Evolutionary conservation across 2,888 invertebrate species (phyloP), one percentile per base, ranked within the genome.

Genomic region (Drosophila putrida): DNA sequence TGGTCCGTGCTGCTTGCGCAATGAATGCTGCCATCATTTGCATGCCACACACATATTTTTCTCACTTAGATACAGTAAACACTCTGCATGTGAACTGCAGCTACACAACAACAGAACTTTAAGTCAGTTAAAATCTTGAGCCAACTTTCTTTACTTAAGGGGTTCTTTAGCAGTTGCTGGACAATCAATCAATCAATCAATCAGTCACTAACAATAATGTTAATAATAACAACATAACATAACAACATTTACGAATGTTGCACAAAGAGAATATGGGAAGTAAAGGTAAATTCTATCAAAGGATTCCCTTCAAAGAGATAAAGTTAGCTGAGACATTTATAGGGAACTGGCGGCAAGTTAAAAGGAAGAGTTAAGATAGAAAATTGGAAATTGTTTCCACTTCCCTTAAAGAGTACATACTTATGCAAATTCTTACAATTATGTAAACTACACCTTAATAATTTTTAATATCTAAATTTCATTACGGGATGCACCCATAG

Each of bases 1-100:
- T 72, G 78, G 64, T 71, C 41, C 71, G 64, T 62, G 73, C 66
- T 50, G 79, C 82, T 87, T 87, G 79, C 84, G 85, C 87, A 82
- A 82, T 64, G 41, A 36, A 20, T 38, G 15, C 43, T 39, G 44
- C 69, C 55, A 70, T 66, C 82, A 87, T 84, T 82, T 84, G 72
- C 82, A 81, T 76, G 71, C 54, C 60, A 55, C 38, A 51, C 51
- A 15, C 38, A 65, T 53, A 28, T 50, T 57, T 38, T 5, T 38
- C 51, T 25, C 3, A 9, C 51, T 13, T 11, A 10, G 13, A 5
- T 41, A 68, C 63, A 68, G 73, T 62, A 9, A 15, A 43, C 20
- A 41, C 63, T 33, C 31, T 1, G 11, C 10, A 6, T 11, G 2
- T 39, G 27, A 2, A 31, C 5, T 5, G 1, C 1, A 36, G 50